Conservation (phyloP, 2,113 vertebrate species). For the Thamnaconus septentrionalis region DNA sequence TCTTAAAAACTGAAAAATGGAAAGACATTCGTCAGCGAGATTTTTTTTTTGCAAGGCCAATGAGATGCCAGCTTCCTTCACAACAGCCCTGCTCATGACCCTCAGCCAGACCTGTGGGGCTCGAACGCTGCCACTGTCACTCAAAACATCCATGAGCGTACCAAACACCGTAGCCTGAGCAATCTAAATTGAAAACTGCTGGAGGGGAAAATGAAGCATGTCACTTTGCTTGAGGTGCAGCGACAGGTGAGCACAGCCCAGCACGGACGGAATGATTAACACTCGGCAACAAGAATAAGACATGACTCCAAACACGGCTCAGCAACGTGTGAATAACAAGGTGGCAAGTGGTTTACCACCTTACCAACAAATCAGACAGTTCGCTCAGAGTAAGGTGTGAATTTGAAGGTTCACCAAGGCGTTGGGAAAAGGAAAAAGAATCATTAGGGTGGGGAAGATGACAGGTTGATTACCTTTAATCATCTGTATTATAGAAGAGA, state of each 20-base stretch:
- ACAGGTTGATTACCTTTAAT: no score
- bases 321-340: no score
- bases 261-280: conserved; percentile 47
- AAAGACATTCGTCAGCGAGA: conserved; percentile 1
- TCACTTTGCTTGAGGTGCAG: conserved; percentile 34
- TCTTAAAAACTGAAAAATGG: no score
- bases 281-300: conserved; percentile 13
- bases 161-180: conserved; percentile 45
- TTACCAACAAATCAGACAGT: no score
- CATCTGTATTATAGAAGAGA: no score
- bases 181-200: conserved; percentile 70
- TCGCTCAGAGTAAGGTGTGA: no score
- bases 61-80: conserved; percentile 33
- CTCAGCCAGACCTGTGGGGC: conserved; percentile 16
- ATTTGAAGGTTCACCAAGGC: no score
- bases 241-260: conserved; percentile 32
- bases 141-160: conserved; percentile 21
- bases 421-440: no score
- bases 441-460: no score
- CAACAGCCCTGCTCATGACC: conserved; percentile 34
- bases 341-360: no score
- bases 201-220: conserved; percentile 66
- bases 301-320: background rate
- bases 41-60: conserved; percentile 29
- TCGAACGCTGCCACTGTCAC: conserved; percentile 3